Percentiles rank a stretch among this genome's conserved stretches.
Conservation (phyloP, 1,140 invertebrate species). For the Sitobion miscanthi region DNA sequence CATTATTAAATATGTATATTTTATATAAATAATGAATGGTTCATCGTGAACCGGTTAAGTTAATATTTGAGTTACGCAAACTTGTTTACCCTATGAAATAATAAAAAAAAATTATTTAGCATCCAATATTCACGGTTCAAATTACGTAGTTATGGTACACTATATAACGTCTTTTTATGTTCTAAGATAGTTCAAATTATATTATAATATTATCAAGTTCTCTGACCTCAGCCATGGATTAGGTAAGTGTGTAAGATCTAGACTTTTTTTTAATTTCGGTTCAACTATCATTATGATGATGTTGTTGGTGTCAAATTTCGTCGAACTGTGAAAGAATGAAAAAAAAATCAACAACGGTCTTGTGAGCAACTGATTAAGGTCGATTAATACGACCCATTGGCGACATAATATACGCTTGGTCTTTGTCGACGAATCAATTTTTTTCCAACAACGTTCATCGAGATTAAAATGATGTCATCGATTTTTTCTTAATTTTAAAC, state of each 20-base stretch:
- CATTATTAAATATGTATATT: background rate
- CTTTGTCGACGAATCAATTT: constrained; percentile 56
- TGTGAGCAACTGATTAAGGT: constrained; percentile 50
- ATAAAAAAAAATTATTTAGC: constrained; percentile 25
- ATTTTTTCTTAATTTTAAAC: background rate
- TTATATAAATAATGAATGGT: background rate
- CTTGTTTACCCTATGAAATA: background rate
- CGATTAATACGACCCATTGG: constrained; percentile 55
- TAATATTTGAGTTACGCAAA: constrained; percentile 20
- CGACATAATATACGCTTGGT: constrained; percentile 32
- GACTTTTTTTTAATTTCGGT: background rate
- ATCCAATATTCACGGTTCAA: background rate
- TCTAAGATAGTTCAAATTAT: background rate
- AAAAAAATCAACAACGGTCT: constrained; percentile 41
- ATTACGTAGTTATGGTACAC: background rate
- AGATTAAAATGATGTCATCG: constrained; percentile 50
- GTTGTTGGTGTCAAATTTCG: constrained; percentile 48
- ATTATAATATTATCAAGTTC: background rate
- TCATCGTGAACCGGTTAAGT: background rate
- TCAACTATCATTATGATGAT: background rate
- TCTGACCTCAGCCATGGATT: background rate
- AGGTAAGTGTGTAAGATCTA: background rate
- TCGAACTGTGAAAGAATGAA: constrained; percentile 46
- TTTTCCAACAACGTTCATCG: constrained; percentile 14
- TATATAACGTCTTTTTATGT: background rate